A percentile compares a stretch with the other conserved stretches of the same genome.
Conservation (phyloP, 1,140 invertebrate species). For the roundworm (Caenorhabditis elegans) region DNA sequence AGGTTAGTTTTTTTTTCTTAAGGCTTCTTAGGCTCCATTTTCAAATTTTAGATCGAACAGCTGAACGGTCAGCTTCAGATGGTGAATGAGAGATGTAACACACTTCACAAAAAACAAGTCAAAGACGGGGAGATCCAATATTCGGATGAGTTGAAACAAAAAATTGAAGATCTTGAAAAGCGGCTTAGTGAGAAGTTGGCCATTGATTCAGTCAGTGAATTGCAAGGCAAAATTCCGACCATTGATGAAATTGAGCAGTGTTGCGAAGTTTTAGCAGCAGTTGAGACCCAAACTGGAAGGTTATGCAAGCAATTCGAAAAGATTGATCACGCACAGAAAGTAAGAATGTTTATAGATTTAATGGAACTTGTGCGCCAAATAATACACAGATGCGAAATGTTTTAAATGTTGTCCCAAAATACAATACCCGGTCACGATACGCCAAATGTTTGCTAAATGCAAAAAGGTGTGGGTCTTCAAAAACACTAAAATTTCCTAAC, state of each 20-base stretch:
- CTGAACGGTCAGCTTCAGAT: constrained; percentile 56
- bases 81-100: constrained; percentile 57
- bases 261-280: constrained; percentile 58
- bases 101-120: constrained; percentile 56
- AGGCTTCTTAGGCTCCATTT: too few relatives aligned
- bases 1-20: too few relatives aligned
- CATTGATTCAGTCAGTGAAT: constrained; percentile 39
- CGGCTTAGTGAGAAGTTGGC: constrained; percentile 57
- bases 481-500: too few relatives aligned
- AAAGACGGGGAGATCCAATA: constrained; percentile 38
- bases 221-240: constrained; percentile 51
- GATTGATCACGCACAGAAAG: constrained; percentile 58
- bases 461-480: too few relatives aligned
- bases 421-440: too few relatives aligned
- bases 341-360: not conserved
- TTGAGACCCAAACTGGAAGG: constrained; percentile 60
- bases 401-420: too few relatives aligned
- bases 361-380: too few relatives aligned
- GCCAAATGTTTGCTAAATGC: too few relatives aligned
- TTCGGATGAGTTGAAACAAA: constrained; percentile 51
- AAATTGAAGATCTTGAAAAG: constrained; percentile 55
- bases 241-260: constrained; percentile 63
- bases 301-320: constrained; percentile 60
- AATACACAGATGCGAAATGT: too few relatives aligned
- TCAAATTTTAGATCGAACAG: constrained; percentile 54